Percentiles rank a stretch among this genome's conserved stretches.
Conservation (phyloP, 2,113 vertebrate species). For the Microtus richardsoni region DNA sequence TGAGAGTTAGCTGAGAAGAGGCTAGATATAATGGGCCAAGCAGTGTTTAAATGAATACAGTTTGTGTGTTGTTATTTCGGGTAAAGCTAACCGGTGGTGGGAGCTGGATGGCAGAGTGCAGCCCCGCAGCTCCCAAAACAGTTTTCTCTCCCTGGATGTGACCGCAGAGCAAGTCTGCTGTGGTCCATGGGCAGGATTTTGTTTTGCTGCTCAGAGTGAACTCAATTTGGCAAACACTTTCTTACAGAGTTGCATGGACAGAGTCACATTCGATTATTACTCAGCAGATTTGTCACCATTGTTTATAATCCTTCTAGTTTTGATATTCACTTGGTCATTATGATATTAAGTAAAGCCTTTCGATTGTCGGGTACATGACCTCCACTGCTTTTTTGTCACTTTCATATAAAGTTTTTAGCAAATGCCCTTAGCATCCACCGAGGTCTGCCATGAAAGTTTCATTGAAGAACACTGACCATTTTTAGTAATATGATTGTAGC, state of each 20-base stretch:
- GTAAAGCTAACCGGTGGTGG: no score
- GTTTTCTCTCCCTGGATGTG: neutral
- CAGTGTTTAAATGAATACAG: no score
- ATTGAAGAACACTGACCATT: neutral
- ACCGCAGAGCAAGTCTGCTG: neutral
- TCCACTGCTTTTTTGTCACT: neutral
- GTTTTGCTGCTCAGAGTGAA: neutral
- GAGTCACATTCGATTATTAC: neutral
- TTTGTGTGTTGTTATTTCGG: no score
- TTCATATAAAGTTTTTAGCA: neutral
- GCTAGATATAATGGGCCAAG: no score
- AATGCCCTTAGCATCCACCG: neutral
- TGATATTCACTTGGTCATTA: neutral
- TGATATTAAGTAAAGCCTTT: neutral
- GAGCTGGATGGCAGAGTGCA: no score
- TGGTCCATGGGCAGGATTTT: neutral
- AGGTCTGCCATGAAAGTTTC: neutral
- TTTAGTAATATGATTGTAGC: neutral
- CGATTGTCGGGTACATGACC: neutral
- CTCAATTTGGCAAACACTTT: neutral
- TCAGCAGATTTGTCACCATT: neutral
- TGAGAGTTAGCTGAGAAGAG: no score
- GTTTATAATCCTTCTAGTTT: neutral
- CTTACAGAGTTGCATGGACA: neutral
- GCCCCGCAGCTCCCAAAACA: no score